Percentiles rank a stretch among this genome's conserved stretches.
Conservation (phyloP, 2,888 invertebrate genomes). For the Poecilus cupreus region DNA sequence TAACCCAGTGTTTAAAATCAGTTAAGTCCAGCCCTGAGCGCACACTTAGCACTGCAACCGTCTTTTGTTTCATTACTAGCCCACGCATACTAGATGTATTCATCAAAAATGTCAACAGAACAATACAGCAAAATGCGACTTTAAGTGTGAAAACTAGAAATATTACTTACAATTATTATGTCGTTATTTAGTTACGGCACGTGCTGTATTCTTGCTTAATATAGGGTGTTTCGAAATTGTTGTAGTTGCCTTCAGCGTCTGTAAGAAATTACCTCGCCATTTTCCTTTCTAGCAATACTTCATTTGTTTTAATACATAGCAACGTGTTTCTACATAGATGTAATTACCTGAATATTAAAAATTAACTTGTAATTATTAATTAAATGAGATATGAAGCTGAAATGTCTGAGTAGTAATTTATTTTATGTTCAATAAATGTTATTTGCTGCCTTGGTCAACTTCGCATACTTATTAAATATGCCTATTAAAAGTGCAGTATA, state of each 20-base stretch:
- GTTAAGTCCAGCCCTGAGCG: background rate
- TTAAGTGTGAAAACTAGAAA: constrained; percentile 49
- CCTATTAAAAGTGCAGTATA: constrained; percentile 2
- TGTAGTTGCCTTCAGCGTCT: background rate
- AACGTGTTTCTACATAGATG: background rate
- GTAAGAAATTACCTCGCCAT: background rate
- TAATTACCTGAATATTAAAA: background rate
- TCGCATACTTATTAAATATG: constrained; percentile 4
- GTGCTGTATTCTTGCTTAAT: constrained; percentile 2
- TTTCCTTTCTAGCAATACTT: background rate
- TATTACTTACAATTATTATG: constrained; percentile 42
- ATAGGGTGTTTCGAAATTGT: background rate
- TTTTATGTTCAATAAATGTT: constrained; percentile 28
- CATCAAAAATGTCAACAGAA: constrained; percentile 42
- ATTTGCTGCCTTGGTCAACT: background rate
- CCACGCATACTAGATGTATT: constrained; percentile 31
- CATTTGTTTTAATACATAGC: too few species aligned
- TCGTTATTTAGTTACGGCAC: constrained; percentile 31
- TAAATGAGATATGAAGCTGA: constrained; percentile 14
- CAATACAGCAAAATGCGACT: constrained; percentile 44
- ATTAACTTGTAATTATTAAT: constrained; percentile 3
- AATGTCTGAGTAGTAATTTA: background rate
- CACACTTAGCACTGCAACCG: constrained; percentile 18
- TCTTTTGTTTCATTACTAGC: constrained; percentile 39
- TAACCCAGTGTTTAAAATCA: background rate